A percentile compares a stretch with the other conserved stretches of the same genome.
phyloP scores from a whole-genome alignment of 2,113 vertebrate genomes.

The Catharus fuscescens region DNA sequence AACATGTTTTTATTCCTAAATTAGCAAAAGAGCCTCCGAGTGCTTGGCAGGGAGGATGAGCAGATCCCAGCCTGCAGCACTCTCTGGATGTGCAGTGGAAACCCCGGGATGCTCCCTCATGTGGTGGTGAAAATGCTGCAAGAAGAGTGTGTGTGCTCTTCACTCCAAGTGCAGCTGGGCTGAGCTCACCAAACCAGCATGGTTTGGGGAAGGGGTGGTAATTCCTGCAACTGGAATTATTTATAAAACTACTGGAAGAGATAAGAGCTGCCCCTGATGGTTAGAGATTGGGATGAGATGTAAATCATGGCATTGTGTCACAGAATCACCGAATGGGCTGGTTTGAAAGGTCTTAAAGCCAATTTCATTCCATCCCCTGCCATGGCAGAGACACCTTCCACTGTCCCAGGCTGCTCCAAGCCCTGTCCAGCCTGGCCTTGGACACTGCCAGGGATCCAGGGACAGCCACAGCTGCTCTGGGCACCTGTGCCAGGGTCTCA shows the following conservation, averaged over 20 bases:
- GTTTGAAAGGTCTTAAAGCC: background rate
- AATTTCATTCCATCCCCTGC: background rate
- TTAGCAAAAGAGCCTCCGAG: background rate
- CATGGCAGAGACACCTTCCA: too few relatives aligned
- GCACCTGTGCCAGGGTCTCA: background rate
- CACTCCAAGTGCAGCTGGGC: accelerated
- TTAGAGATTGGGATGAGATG: background rate
- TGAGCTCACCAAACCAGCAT: background rate
- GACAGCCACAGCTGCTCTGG: background rate
- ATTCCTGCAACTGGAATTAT: background rate
- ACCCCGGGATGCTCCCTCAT: accelerated
- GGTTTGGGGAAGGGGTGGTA: background rate
- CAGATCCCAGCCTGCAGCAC: background rate
- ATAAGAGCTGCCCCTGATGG: background rate
- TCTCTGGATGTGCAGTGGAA: background rate
- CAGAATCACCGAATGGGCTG: background rate
- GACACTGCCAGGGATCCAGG: background rate
- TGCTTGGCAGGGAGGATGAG: background rate
- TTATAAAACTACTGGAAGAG: background rate
- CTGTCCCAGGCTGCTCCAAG: background rate
- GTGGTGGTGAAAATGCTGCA: background rate
- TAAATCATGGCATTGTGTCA: accelerated
- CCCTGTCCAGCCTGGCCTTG: background rate
- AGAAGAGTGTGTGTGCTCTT: background rate
- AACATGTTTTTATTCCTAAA: background rate